phyloP scores from a whole-genome alignment of 2,797 vertebrate genomes.

The Streptopelia turtur region DNA sequence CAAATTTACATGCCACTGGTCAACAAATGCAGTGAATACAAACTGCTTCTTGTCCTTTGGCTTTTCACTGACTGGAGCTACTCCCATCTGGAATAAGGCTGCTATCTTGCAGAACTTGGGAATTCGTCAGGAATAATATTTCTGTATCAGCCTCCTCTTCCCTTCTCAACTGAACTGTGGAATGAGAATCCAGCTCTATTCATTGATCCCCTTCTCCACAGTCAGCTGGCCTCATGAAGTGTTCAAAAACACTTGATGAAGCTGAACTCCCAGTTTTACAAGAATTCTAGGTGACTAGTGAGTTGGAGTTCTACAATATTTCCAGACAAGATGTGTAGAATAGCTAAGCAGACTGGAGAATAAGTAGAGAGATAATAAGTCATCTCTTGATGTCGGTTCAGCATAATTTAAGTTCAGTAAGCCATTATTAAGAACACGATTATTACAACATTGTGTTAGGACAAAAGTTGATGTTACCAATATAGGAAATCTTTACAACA shows the following conservation, averaged over 20 bases:
- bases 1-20: neutral
- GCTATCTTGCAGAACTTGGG: neutral
- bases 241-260: neutral
- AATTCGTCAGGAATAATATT: neutral
- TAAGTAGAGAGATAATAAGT: neutral
- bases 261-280: neutral
- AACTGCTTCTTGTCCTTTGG: slow-evolving; percentile 24
- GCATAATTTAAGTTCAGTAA: neutral
- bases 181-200: neutral
- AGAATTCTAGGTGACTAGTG: neutral
- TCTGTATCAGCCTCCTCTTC: neutral
- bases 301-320: neutral
- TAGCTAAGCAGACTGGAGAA: neutral
- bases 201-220: neutral
- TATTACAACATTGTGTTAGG: neutral
- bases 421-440: neutral
- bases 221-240: neutral
- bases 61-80: neutral
- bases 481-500: neutral
- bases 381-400: neutral
- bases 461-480: neutral
- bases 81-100: neutral
- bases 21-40: neutral
- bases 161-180: neutral
- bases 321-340: neutral